phyloP scores from a whole-genome alignment of 2,888 invertebrate genomes.

The Cantharis rustica region DNA sequence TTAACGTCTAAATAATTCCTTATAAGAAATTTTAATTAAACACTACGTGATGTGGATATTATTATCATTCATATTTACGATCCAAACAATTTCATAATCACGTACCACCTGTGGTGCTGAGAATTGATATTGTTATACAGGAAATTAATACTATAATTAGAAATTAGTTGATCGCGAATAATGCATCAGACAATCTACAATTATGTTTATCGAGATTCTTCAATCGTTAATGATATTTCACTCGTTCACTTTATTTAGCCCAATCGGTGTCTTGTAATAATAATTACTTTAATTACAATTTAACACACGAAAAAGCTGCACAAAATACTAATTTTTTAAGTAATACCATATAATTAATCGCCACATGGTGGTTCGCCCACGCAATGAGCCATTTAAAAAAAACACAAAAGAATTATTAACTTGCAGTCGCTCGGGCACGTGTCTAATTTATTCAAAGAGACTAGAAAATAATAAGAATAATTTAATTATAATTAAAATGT shows the following conservation, averaged over 20 bases:
- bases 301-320: background rate
- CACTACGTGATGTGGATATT: conserved; percentile 20
- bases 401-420: background rate
- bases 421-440: background rate
- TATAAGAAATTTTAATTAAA: conserved; percentile 27
- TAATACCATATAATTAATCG: background rate
- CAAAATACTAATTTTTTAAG: background rate
- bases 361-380: background rate
- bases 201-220: conserved; percentile 6
- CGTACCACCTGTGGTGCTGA: conserved; percentile 14
- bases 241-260: background rate
- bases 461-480: background rate
- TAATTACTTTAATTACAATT: background rate
- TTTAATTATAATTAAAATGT: background rate
- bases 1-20: conserved; percentile 19
- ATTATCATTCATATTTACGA: conserved; percentile 22
- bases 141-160: conserved; percentile 18
- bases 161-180: conserved; percentile 13
- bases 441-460: background rate
- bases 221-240: background rate
- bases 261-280: background rate
- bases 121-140: conserved; percentile 20
- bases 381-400: background rate
- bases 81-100: conserved; percentile 23
- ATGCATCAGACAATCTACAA: conserved; percentile 7